Percentiles rank a stretch among this genome's conserved stretches.
phyloP scores from a whole-genome alignment of 2,797 vertebrate species.

The Spinibarbus caldwelli region DNA sequence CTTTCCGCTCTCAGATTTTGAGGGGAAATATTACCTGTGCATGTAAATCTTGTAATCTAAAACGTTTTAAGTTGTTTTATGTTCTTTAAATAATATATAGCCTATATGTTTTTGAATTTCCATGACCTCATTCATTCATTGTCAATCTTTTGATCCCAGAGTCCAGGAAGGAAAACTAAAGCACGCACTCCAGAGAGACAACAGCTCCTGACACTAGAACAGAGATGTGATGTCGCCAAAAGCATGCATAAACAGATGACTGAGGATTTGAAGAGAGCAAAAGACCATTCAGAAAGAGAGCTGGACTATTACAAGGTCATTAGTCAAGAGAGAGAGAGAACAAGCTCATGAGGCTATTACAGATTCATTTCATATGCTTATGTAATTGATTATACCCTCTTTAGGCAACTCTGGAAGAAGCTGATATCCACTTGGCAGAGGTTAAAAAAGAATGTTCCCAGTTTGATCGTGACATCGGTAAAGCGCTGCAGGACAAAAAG shows the following conservation, averaged over 20 bases:
- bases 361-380: background rate
- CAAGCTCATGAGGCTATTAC: background rate
- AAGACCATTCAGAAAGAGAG: slow-evolving; percentile 65
- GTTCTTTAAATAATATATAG: no score
- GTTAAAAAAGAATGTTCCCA: slow-evolving; percentile 71
- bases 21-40: background rate
- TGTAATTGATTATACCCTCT: background rate
- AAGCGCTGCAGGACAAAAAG: slow-evolving; percentile 69
- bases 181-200: slow-evolving; percentile 49
- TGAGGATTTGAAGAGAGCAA: slow-evolving; percentile 66
- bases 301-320: slow-evolving; percentile 73
- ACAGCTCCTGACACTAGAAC: slow-evolving; percentile 68
- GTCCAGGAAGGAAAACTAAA: slow-evolving; percentile 65
- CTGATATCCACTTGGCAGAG: slow-evolving; percentile 72
- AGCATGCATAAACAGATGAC: slow-evolving; percentile 71
- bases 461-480: slow-evolving; percentile 77
- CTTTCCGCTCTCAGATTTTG: background rate
- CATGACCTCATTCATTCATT: no score
- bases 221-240: slow-evolving; percentile 76
- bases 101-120: no score
- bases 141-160: slow-evolving; percentile 58
- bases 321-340: background rate
- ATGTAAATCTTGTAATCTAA: background rate
- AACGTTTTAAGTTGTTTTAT: no score
- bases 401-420: slow-evolving; percentile 78